These are phyloP conservation scores for Gerris lacustris DNA, from an alignment of 2,888 invertebrate genomes.

Conservation along the genomic window DNA sequence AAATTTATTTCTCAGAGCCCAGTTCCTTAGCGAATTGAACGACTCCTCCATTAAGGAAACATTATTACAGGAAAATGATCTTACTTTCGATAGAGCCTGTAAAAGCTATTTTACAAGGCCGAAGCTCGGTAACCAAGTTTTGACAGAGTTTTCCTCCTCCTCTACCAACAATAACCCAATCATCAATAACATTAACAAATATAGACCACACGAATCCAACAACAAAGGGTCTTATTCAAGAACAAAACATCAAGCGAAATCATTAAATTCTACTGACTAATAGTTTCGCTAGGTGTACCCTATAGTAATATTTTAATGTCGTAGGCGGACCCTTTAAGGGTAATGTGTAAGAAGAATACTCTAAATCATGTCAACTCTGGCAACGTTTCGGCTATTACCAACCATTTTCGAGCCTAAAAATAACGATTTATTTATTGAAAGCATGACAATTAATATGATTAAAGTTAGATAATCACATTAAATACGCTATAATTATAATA, in stretches of 20 bases:
- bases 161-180: neutral
- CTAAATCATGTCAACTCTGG: too few species aligned
- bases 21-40: constrained; percentile 11
- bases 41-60: constrained; percentile 11
- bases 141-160: neutral
- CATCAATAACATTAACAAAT: neutral
- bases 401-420: too few species aligned
- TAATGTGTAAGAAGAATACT: too few species aligned
- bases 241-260: neutral
- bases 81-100: constrained; percentile 4
- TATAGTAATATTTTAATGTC: too few species aligned
- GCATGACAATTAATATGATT: too few species aligned
- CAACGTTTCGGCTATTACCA: too few species aligned
- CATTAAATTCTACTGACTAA: neutral
- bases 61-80: constrained; percentile 7
- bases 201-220: neutral
- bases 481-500: too few species aligned
- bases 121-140: neutral
- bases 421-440: too few species aligned
- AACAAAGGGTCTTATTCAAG: neutral
- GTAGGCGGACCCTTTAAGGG: too few species aligned
- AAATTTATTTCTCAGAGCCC: constrained; percentile 9
- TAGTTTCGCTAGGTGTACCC: too few species aligned
- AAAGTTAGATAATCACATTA: too few species aligned
- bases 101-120: constrained; percentile 2